phyloP scores from a whole-genome alignment of 64 coral and sea anemone genomes.

The Catalaphyllia jardinei region DNA sequence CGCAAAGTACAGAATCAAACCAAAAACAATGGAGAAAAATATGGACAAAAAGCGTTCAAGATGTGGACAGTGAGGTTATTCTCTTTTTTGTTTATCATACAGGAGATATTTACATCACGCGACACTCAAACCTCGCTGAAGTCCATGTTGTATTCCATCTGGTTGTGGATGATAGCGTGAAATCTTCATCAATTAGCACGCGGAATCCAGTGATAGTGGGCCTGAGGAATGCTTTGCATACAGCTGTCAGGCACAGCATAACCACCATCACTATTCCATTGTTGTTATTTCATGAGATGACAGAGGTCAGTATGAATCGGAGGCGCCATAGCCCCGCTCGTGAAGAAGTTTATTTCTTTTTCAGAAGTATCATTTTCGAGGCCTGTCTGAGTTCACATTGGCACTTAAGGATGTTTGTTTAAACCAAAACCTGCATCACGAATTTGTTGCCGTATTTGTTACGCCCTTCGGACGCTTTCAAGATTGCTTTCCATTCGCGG shows the following conservation, averaged over 20 bases:
- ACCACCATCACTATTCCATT: slow-evolving; percentile 93
- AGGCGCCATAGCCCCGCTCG: too few species aligned
- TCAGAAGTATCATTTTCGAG: neutral
- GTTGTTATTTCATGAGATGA: slow-evolving; percentile 93
- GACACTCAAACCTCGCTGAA: slow-evolving; percentile 93
- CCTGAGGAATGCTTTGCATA: slow-evolving; percentile 80
- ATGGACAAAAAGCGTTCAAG: too few species aligned
- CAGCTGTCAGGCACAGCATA: slow-evolving; percentile 88
- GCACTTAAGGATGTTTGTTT: too few species aligned
- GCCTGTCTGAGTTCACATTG: too few species aligned
- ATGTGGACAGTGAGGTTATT: too few species aligned
- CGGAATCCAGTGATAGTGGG: slow-evolving; percentile 88
- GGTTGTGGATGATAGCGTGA: slow-evolving; percentile 86
- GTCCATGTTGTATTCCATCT: slow-evolving; percentile 95
- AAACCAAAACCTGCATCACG: too few species aligned
- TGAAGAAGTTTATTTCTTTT: neutral
- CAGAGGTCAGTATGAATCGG: slow-evolving; percentile 58
- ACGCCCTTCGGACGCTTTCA: too few species aligned
- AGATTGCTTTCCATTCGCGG: too few species aligned
- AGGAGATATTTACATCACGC: slow-evolving; percentile 97
- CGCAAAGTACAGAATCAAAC: too few species aligned
- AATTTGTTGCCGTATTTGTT: too few species aligned
- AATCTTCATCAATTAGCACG: slow-evolving; percentile 65
- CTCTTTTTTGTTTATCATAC: neutral
- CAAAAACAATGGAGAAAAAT: too few species aligned